Conservation (phyloP, 2,797 vertebrate species). For the Phrynocephalus vlangalii region DNA sequence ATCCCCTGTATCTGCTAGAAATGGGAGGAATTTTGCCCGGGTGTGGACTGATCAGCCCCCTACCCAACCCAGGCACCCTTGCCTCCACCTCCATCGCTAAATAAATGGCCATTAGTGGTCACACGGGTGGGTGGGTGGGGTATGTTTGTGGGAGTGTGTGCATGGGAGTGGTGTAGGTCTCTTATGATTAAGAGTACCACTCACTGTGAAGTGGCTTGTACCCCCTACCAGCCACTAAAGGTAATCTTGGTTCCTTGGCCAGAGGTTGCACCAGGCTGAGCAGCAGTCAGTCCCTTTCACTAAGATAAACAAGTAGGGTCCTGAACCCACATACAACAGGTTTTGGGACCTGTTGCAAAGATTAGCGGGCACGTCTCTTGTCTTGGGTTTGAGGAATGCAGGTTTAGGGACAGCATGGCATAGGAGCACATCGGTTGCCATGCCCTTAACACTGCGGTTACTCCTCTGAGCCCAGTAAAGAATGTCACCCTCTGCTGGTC, state of each 20-base stretch:
- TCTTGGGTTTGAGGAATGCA: too few relatives aligned
- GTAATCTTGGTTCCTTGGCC: neutral
- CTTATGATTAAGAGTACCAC: neutral
- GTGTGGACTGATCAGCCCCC: too few relatives aligned
- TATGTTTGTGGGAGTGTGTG: too few relatives aligned
- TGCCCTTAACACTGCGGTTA: neutral
- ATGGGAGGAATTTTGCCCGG: too few relatives aligned
- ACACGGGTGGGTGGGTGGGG: too few relatives aligned
- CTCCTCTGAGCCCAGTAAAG: neutral
- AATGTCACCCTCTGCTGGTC: neutral
- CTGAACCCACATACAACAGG: neutral
- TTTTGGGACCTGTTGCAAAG: neutral
- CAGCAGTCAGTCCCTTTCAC: neutral
- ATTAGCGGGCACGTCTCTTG: neutral
- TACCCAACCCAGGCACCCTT: too few relatives aligned
- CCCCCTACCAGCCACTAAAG: too few relatives aligned
- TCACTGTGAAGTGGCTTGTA: neutral
- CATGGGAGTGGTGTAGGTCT: neutral
- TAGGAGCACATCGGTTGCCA: neutral
- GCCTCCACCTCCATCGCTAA: too few relatives aligned
- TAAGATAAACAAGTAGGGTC: neutral
- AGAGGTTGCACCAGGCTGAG: neutral
- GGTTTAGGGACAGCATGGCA: neutral
- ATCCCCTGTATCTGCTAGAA: too few relatives aligned
- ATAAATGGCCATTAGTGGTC: too few relatives aligned